A percentile compares a stretch with the other conserved stretches of the same genome.
phyloP scores from a whole-genome alignment of 1,140 invertebrate species.

The Kradibia gibbosae region DNA sequence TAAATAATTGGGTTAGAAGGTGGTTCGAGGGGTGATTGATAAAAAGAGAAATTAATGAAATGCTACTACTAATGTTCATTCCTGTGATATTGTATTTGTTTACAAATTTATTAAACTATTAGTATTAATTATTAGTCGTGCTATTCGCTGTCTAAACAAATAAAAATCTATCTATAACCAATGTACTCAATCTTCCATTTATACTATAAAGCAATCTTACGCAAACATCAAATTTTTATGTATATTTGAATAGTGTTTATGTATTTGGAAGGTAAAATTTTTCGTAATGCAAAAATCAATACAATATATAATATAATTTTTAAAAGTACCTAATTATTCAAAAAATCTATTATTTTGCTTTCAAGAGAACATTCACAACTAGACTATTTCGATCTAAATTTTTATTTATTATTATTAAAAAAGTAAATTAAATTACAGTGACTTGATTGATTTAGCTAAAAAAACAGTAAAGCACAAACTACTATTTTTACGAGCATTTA shows the following conservation, averaged over 20 bases:
- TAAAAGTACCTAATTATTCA: too few species aligned
- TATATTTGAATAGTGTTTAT: neutral
- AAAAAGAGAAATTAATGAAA: constrained; percentile 17
- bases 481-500: too few species aligned
- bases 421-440: too few species aligned
- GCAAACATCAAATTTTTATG: neutral
- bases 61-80: too few species aligned
- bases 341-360: neutral
- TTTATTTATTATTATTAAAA: neutral
- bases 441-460: too few species aligned
- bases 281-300: too few species aligned
- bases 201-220: neutral
- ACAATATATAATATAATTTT: too few species aligned
- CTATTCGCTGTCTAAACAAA: neutral
- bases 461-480: too few species aligned
- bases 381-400: neutral
- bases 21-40: neutral
- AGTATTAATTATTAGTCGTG: neutral
- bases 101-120: constrained; percentile 14
- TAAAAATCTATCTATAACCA: neutral
- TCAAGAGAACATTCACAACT: neutral
- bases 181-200: neutral
- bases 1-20: neutral
- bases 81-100: too few species aligned
- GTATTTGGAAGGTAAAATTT: too few species aligned